Evolutionary conservation across 1,140 invertebrate species (phyloP), one percentile per base, ranked within the genome.

Genomic region (Drosophila prosaltans): DNA sequence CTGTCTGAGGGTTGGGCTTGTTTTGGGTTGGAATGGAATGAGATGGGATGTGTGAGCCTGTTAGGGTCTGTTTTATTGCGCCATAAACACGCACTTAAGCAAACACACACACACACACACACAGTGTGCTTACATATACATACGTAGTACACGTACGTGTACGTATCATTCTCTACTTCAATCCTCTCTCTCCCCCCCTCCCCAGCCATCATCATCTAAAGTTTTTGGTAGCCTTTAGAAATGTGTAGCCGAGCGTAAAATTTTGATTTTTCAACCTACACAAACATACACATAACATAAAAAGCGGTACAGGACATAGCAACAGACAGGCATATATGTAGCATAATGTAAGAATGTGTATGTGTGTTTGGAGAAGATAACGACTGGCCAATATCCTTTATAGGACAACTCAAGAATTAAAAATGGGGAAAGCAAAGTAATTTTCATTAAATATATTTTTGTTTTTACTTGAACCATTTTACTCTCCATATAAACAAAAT

Each of bases 81-180:
- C 82, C 83, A 86, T 86, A 86, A 86, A 88, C 82, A 86, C 82
- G 82, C 82, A 86, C 82, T 86, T 86, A 86, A 86, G 83, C 81
- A 67, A 81, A 77, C 70, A 76, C 43, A 76, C 71, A 78, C 68
- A 74, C 65, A 67, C 57, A 72, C 32, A 28, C 26, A 59, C 16
- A 36, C 32, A 36, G 32, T 7, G 32, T 36, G 32, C 1, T 36
- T 36, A 36, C 32, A 36, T 36, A 36, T 36, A 36, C 65, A 45
- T 55, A 72, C 66, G 73, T 51, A 66, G 16, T 51, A 48, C 43
- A 26, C 28, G 10, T 36, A 71, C 43, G 45, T 57, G 59, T 54
- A 10, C 55, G 36, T 58, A 41, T 61, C 24, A 43, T 2, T 0
- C 43, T 9, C 58, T 54, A 51, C 64, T 69, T 69, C 16, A 59